Conservation (phyloP, 2,113 vertebrate species). For the Setophaga petechia region DNA sequence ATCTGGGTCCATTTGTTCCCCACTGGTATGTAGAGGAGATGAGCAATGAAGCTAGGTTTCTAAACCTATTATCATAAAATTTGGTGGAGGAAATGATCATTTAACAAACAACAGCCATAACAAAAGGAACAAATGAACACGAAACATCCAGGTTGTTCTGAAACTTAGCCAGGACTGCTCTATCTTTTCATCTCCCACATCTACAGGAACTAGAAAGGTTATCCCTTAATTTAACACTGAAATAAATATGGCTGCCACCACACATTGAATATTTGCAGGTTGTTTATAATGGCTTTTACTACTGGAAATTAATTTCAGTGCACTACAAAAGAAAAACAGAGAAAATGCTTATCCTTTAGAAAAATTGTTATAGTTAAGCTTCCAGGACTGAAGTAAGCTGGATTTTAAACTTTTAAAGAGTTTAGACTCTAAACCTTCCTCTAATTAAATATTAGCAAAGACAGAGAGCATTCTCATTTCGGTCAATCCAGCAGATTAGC, state of each 20-base stretch:
- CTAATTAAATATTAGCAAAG: neutral
- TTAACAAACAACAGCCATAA: neutral
- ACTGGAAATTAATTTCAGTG: neutral
- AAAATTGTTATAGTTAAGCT: neutral
- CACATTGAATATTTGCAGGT: neutral
- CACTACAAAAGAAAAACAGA: neutral
- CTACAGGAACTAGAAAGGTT: neutral
- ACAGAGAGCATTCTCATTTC: neutral
- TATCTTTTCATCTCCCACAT: neutral
- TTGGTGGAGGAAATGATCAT: neutral
- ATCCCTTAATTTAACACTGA: neutral
- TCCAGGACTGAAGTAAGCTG: neutral
- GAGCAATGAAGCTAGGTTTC: neutral
- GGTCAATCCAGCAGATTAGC: neutral
- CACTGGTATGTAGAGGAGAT: neutral
- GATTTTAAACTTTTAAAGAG: neutral
- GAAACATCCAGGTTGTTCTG: neutral
- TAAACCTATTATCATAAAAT: neutral
- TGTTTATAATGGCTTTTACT: neutral
- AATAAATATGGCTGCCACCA: neutral
- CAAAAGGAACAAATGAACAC: neutral
- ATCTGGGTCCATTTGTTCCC: neutral
- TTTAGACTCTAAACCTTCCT: neutral
- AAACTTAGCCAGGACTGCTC: neutral
- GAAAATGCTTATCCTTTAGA: neutral